A percentile compares a stretch with the other conserved stretches of the same genome.
Conservation (phyloP, 2,797 vertebrate species). For the Oryzias dopingdopingensis region DNA sequence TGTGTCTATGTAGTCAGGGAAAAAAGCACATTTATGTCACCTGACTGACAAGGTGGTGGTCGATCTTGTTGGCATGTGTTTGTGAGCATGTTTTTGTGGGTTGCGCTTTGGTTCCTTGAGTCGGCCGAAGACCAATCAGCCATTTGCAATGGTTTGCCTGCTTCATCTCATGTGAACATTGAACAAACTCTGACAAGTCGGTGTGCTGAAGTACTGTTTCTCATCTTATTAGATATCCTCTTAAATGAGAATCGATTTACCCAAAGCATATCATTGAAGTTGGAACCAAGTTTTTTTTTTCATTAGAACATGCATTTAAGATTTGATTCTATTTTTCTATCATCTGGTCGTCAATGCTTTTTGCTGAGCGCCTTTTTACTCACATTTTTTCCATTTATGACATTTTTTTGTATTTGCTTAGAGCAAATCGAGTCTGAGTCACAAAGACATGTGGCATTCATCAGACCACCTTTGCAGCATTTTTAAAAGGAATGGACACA, state of each 20-base stretch:
- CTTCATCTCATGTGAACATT: slow-evolving; percentile 32
- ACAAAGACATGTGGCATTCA: slow-evolving; percentile 64
- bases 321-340: too few relatives aligned
- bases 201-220: not conserved
- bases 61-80: slow-evolving; percentile 37
- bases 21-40: slow-evolving; percentile 37
- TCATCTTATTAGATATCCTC: slow-evolving; percentile 23
- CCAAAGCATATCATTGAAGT: not conserved
- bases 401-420: slow-evolving; percentile 67
- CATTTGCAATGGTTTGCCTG: slow-evolving; percentile 28
- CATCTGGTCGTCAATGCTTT: not conserved
- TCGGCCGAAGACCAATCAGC: slow-evolving; percentile 22
- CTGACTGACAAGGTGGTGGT: slow-evolving; percentile 57
- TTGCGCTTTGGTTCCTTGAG: not conserved
- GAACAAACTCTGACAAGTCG: slow-evolving; percentile 31
- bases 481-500: slow-evolving; percentile 46
- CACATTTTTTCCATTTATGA: slow-evolving; percentile 38
- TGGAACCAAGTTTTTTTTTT: not conserved
- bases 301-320: too few relatives aligned
- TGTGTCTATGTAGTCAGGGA: slow-evolving; percentile 34
- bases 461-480: slow-evolving; percentile 61
- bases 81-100: slow-evolving; percentile 3
- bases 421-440: slow-evolving; percentile 56
- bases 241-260: slow-evolving; percentile 19
- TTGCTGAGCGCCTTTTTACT: not conserved